Evolutionary conservation across 2,888 invertebrate species (phyloP).

Genomic region (Synanthedon vespiformis): DNA sequence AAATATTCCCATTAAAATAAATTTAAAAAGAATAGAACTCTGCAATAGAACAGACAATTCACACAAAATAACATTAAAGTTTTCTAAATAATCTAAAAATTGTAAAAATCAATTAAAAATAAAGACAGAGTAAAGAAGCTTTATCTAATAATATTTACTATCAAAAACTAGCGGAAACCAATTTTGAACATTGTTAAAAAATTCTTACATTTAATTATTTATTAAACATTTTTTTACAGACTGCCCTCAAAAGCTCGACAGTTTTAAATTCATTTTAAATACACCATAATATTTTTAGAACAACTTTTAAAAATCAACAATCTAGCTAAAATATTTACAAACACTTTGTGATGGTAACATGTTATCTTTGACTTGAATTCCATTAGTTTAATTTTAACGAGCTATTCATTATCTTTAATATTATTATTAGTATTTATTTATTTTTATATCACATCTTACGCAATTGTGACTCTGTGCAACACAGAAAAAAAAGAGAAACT

Average conservation of each 20-base stretch:
- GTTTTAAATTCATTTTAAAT: no score
- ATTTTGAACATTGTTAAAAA: no score
- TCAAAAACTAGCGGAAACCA: neutral
- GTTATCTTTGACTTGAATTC: constrained; percentile 24
- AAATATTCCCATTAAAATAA: constrained; percentile 60
- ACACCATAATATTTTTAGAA: no score
- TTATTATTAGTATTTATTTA: neutral
- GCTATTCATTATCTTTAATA: no score
- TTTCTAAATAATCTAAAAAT: constrained; percentile 12
- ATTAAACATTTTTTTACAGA: no score
- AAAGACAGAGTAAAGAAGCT: constrained; percentile 49
- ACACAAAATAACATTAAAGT: constrained; percentile 6
- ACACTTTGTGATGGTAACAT: constrained; percentile 57
- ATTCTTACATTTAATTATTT: no score
- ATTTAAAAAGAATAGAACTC: constrained; percentile 37
- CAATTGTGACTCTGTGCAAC: neutral
- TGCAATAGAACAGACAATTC: neutral
- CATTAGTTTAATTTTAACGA: neutral
- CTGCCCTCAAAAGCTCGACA: constrained; percentile 15
- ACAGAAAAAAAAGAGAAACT: neutral
- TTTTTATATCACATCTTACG: neutral
- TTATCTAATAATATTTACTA: constrained; percentile 5
- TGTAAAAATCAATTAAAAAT: constrained; percentile 1
- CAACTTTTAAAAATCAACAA: constrained; percentile 34
- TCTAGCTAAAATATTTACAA: constrained; percentile 42